Evolutionary conservation across 1,140 invertebrate species (phyloP).

Genomic region (Trichogramma pretiosum): DNA sequence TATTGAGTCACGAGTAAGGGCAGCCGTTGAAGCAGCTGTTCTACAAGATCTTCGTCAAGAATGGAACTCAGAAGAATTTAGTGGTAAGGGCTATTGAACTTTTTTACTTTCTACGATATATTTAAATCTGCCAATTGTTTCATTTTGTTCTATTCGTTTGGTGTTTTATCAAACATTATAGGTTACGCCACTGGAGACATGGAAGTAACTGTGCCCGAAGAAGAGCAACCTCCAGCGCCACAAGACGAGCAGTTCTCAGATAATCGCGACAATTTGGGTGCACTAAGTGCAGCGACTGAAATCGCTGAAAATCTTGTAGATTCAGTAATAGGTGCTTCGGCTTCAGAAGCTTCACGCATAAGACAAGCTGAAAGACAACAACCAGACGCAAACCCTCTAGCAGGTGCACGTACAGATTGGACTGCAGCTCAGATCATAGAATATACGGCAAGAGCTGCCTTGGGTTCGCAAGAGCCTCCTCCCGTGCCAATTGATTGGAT

Average conservation of each 20-base stretch:
- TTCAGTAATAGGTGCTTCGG: slow-evolving; percentile 32
- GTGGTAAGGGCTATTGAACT: slow-evolving; percentile 22
- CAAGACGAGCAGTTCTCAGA: slow-evolving; percentile 29
- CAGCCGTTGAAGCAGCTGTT: slow-evolving; percentile 27
- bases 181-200: slow-evolving; percentile 41
- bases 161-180: slow-evolving; percentile 28
- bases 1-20: slow-evolving; percentile 23
- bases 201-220: slow-evolving; percentile 40
- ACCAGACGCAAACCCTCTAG: no score
- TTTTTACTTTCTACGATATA: no score
- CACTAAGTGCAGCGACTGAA: slow-evolving; percentile 28
- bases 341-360: slow-evolving; percentile 26
- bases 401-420: no score
- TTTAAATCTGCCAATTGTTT: neutral
- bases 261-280: slow-evolving; percentile 23
- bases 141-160: slow-evolving; percentile 6
- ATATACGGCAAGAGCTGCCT: no score
- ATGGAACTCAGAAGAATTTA: slow-evolving; percentile 34
- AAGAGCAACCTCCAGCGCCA: slow-evolving; percentile 32
- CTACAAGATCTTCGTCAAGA: slow-evolving; percentile 23
- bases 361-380: slow-evolving; percentile 29
- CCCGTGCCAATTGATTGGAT: slow-evolving; percentile 40
- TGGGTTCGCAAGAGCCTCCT: no score
- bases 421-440: slow-evolving; percentile 18
- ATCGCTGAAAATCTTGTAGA: slow-evolving; percentile 39